These are phyloP conservation scores for Chaenogobius annularis DNA, from an alignment of 2,113 vertebrate genomes.

Conservation along the genomic window DNA sequence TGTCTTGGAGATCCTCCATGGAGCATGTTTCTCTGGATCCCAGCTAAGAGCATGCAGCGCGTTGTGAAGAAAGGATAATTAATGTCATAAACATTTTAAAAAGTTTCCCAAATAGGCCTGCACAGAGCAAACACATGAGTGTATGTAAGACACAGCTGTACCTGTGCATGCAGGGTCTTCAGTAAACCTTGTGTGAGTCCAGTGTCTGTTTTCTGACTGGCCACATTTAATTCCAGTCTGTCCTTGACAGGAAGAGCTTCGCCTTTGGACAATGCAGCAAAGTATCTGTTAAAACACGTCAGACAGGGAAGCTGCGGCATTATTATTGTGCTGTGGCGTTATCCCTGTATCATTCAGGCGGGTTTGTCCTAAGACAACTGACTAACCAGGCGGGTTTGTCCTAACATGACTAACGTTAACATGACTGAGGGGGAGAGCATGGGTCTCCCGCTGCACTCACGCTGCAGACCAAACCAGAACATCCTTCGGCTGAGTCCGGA, in stretches of 20 bases:
- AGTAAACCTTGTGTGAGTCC: slow-evolving; percentile 87
- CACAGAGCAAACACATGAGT: neutral
- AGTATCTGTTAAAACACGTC: slow-evolving; percentile 80
- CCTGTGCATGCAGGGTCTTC: slow-evolving; percentile 88
- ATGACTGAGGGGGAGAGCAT: too few relatives aligned
- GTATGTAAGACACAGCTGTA: slow-evolving; percentile 43
- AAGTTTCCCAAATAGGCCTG: too few relatives aligned
- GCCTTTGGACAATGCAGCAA: slow-evolving; percentile 83
- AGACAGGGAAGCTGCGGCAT: too few relatives aligned
- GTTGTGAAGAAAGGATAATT: neutral
- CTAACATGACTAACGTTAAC: too few relatives aligned
- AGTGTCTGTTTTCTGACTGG: slow-evolving; percentile 74
- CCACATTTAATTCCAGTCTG: slow-evolving; percentile 78
- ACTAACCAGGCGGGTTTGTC: too few relatives aligned
- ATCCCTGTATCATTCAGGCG: too few relatives aligned
- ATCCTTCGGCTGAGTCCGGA: slow-evolving; percentile 89
- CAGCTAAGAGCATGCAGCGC: slow-evolving; percentile 58
- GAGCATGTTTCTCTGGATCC: slow-evolving; percentile 56
- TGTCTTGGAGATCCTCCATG: slow-evolving; percentile 72
- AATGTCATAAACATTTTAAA: neutral
- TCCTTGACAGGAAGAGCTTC: slow-evolving; percentile 86
- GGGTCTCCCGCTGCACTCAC: slow-evolving; percentile 74
- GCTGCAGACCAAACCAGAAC: slow-evolving; percentile 87
- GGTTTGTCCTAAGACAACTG: too few relatives aligned
- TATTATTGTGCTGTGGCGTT: too few relatives aligned